Percentiles rank a stretch among this genome's conserved stretches.
Evolutionary conservation across 2,888 invertebrate species (phyloP).

Genomic region (Spodoptera exigua): DNA sequence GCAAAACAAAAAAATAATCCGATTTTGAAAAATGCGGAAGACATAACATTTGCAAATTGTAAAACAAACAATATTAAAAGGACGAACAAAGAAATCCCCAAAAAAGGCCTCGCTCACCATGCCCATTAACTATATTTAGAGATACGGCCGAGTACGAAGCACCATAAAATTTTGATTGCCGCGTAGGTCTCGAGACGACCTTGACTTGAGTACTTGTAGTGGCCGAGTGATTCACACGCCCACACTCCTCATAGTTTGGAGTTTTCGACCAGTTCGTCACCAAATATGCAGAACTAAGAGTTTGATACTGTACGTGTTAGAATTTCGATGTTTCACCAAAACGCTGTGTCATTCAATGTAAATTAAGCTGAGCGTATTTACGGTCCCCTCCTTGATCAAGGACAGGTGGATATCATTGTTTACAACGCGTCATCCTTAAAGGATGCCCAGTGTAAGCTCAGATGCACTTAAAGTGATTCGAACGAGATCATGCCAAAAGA

Average conservation of each 20-base stretch:
- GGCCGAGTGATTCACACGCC: constrained; percentile 61
- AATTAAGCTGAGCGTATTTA: constrained; percentile 29
- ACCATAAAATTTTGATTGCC: constrained; percentile 67
- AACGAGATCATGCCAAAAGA: too few species aligned
- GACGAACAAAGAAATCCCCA: constrained; percentile 54
- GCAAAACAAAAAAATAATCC: too few species aligned
- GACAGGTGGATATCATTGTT: too few species aligned
- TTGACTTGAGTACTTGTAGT: constrained; percentile 49
- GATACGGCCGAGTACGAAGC: constrained; percentile 47
- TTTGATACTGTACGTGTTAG: constrained; percentile 29
- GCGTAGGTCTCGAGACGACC: constrained; percentile 67
- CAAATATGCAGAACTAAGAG: constrained; percentile 43
- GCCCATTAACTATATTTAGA: constrained; percentile 65
- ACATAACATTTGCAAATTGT: constrained; percentile 11
- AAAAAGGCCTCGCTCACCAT: constrained; percentile 60
- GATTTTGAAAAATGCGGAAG: not conserved
- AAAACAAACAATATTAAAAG: constrained; percentile 33
- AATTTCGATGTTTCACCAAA: constrained; percentile 34
- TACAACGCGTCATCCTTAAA: too few species aligned
- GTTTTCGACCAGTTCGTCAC: constrained; percentile 53
- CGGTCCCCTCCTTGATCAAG: constrained; percentile 16
- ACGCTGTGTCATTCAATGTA: constrained; percentile 42
- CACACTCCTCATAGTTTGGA: constrained; percentile 54
- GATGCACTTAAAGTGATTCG: too few species aligned
- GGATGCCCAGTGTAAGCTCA: too few species aligned